phyloP scores from a whole-genome alignment of 2,113 vertebrate genomes.

The Callopanchax toddi region DNA sequence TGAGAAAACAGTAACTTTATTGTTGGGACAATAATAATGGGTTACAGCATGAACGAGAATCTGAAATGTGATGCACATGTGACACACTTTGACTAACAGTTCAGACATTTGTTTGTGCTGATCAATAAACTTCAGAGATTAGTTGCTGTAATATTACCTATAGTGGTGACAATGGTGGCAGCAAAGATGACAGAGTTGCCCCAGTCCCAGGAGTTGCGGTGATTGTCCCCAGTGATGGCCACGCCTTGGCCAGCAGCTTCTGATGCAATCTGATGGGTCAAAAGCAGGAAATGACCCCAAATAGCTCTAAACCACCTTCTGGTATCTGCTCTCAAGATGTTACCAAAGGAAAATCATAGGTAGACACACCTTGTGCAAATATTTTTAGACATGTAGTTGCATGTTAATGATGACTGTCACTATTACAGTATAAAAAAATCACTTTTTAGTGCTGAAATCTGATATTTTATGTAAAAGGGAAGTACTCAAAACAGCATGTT shows the following conservation, averaged over 20 bases:
- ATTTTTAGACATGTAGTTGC: background rate
- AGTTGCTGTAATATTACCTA: slow-evolving; percentile 86
- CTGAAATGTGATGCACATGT: too few relatives aligned
- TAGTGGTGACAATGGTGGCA: slow-evolving; percentile 95
- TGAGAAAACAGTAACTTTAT: too few relatives aligned
- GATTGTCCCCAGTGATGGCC: slow-evolving; percentile 87
- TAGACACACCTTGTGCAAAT: background rate
- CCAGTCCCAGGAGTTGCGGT: slow-evolving; percentile 94
- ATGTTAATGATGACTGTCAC: background rate
- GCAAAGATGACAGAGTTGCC: slow-evolving; percentile 93
- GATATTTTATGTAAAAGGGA: background rate
- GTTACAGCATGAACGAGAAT: too few relatives aligned
- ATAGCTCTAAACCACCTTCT: too few relatives aligned
- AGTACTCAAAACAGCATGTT: background rate
- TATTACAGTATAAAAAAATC: too few relatives aligned
- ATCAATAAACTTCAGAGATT: too few relatives aligned
- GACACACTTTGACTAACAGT: too few relatives aligned
- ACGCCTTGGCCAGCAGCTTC: slow-evolving; percentile 90
- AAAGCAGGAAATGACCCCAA: background rate
- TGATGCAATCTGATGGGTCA: slow-evolving; percentile 83
- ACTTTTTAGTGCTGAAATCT: too few relatives aligned
- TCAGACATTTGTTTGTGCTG: too few relatives aligned
- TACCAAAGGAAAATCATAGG: background rate
- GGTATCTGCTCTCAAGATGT: too few relatives aligned
- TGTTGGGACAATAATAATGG: too few relatives aligned